Evolutionary conservation across 2,797 vertebrate species (phyloP), one percentile per base, ranked within the genome.

Genomic region (Thripadectes ignobilis): DNA sequence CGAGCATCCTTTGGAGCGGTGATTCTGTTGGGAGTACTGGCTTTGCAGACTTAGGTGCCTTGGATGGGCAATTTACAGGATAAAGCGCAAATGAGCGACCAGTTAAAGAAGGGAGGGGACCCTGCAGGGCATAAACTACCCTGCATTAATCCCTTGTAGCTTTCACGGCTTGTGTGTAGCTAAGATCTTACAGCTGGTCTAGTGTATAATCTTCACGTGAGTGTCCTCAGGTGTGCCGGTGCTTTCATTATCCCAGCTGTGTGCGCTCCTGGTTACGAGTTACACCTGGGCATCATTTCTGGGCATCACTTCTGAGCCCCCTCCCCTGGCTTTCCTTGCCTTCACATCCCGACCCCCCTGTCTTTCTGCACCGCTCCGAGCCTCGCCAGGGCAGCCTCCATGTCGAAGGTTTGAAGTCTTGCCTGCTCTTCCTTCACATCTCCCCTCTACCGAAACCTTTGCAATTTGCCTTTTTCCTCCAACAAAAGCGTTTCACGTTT

Each of bases 281-380:
- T 21, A 54, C 23, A 18, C n/a, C 66, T 20, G 52, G 43, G 6
- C 12, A 3, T 1, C 0, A 20, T 5, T 22, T 6, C 15, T 2
- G 30, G 43, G 6, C 9, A 3, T 1, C 0, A 20, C 4, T 22
- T 6, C 15, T 2, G 30, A 46, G 38, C 4, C 12, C 26, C 7
- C 22, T 4, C 1, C 5, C 19, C 2, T 1, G 5, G 30, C 39
- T 11, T 7, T 34, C 46, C 43, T 12, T 1, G 27, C 10, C 22
- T 7, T 21, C 19, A 3, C 7, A 38, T 41, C 49, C 39, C 2
- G 0, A 10, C 5, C 21, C 4, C 29, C 0, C 0, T 0, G 14
- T 8, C 11, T 32, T 4, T 19, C 43, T 2, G 18, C 54, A 2
- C 6, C 1, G 1, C 6, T 1, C 32, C 1, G 0, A n/a, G 34